Conservation (phyloP, 2,888 invertebrate genomes). For the Palloptera scutellata region DNA sequence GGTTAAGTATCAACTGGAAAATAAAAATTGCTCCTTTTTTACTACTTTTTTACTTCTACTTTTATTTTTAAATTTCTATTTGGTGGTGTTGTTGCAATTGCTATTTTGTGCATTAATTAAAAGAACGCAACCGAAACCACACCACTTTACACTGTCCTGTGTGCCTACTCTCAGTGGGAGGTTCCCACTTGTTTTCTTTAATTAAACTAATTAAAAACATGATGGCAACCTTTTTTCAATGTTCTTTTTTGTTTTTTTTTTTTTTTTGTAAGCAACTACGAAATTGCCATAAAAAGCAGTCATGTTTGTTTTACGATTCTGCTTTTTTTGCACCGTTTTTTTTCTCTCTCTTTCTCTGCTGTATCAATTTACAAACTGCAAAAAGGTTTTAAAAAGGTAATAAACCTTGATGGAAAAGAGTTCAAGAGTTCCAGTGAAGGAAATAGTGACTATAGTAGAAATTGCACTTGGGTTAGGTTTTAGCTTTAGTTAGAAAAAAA, state of each 20-base stretch:
- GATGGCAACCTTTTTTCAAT: not conserved
- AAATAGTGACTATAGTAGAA: too few relatives aligned
- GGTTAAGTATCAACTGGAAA: too few relatives aligned
- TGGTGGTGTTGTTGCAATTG: too few relatives aligned
- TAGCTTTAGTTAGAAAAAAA: too few relatives aligned
- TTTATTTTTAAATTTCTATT: not conserved
- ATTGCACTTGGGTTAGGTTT: too few relatives aligned
- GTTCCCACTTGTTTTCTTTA: constrained; percentile 11
- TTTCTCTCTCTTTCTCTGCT: constrained; percentile 11
- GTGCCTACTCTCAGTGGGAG: not conserved
- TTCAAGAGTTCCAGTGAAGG: too few relatives aligned
- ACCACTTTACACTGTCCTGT: too few relatives aligned
- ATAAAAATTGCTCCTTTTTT: not conserved
- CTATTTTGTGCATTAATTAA: too few relatives aligned
- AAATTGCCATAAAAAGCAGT: too few relatives aligned
- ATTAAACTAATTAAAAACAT: constrained; percentile 34
- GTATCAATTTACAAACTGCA: constrained; percentile 21
- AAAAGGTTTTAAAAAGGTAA: constrained; percentile 22
- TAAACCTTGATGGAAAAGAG: constrained; percentile 14
- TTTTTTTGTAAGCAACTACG: too few relatives aligned
- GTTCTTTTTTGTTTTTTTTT: too few relatives aligned
- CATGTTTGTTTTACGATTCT: constrained; percentile 13
- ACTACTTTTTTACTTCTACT: not conserved
- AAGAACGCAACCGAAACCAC: too few relatives aligned
- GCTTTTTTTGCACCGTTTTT: not conserved